Evolutionary conservation across 2,113 vertebrate genomes (phyloP).

Genomic region (Alectura lathami): DNA sequence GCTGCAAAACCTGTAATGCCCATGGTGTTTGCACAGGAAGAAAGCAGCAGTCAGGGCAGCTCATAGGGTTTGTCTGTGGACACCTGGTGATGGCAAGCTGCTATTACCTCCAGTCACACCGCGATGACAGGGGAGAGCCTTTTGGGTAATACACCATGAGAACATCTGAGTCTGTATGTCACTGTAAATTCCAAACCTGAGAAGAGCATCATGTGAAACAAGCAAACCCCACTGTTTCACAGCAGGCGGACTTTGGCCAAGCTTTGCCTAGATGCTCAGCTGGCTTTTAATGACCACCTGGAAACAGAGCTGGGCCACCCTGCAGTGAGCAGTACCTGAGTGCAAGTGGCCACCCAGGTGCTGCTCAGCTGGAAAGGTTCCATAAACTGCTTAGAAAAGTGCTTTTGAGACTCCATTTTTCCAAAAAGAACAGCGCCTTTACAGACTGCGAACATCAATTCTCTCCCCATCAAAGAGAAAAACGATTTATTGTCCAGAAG

Average conservation of each 20-base stretch:
- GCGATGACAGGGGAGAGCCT: neutral
- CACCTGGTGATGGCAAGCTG: neutral
- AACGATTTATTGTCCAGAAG: neutral
- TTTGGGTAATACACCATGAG: neutral
- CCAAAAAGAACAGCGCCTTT: neutral
- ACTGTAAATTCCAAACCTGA: neutral
- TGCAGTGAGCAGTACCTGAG: neutral
- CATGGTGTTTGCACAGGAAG: neutral
- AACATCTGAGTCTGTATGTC: neutral
- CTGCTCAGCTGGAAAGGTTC: neutral
- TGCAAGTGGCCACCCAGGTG: neutral
- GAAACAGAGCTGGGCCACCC: neutral
- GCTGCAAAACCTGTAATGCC: neutral
- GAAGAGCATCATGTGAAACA: neutral
- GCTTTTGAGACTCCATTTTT: neutral
- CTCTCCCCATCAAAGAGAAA: neutral
- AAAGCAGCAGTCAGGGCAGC: neutral
- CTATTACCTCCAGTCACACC: neutral
- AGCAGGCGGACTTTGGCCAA: neutral
- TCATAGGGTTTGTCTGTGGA: neutral
- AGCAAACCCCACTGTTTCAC: neutral
- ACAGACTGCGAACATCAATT: accelerated
- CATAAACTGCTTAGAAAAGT: neutral
- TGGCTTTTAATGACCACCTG: neutral
- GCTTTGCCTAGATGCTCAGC: neutral